Percentiles rank a stretch among this genome's conserved stretches.
Conservation (phyloP, 2,888 invertebrate genomes). For the Coenonympha arcania region DNA sequence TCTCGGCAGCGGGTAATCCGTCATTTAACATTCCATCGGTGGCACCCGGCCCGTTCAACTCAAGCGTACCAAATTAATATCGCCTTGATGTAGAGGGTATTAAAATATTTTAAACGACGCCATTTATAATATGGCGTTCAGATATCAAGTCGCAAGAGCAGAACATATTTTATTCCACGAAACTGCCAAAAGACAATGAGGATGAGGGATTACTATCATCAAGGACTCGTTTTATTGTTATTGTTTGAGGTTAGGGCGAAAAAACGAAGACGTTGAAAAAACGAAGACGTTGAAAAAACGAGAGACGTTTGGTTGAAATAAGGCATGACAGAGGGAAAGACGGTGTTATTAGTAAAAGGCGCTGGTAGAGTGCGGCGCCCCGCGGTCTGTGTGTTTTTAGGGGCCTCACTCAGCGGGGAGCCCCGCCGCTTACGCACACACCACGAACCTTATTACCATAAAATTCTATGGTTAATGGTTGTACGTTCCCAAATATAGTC, state of each 20-base stretch:
- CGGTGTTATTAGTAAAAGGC: slow-evolving; percentile 64
- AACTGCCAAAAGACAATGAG: slow-evolving; percentile 75
- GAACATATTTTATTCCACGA: slow-evolving; percentile 71
- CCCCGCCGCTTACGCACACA: slow-evolving; percentile 41
- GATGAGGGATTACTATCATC: slow-evolving; percentile 74
- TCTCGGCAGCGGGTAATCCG: slow-evolving; percentile 68
- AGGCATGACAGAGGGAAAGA: slow-evolving; percentile 69
- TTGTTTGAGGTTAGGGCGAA: slow-evolving; percentile 53
- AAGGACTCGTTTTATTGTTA: slow-evolving; percentile 67
- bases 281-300: slow-evolving; percentile 59
- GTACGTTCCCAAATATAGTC: slow-evolving; percentile 10
- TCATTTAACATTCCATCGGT: slow-evolving; percentile 72
- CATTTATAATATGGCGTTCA: slow-evolving; percentile 72
- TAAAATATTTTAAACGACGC: slow-evolving; percentile 74
- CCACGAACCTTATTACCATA: slow-evolving; percentile 16
- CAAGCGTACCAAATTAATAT: slow-evolving; percentile 73
- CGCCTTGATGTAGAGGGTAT: slow-evolving; percentile 70
- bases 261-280: slow-evolving; percentile 62
- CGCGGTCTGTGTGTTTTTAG: slow-evolving; percentile 74
- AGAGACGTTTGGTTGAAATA: slow-evolving; percentile 64
- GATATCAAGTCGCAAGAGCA: slow-evolving; percentile 67
- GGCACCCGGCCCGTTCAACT: slow-evolving; percentile 65
- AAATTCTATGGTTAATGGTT: slow-evolving; percentile 4
- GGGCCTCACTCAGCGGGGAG: slow-evolving; percentile 54
- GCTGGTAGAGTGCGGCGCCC: slow-evolving; percentile 42